Evolutionary conservation across 2,797 vertebrate species (phyloP), one percentile per base, ranked within the genome.

Genomic region (Enteromius treurensis): DNA sequence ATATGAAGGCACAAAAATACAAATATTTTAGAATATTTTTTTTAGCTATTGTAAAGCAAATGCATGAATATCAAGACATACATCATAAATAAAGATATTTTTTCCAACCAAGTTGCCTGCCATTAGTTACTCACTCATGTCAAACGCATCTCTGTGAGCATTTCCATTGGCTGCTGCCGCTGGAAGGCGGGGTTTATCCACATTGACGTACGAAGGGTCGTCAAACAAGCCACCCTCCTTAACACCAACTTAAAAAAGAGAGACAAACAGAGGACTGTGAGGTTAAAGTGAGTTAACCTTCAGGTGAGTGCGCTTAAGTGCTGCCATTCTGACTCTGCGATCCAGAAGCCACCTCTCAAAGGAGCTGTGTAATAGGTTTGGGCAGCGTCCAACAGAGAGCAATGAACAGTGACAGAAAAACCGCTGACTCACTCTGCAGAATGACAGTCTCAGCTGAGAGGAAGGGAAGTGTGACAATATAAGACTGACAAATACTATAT

Each of bases 171-270:
- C 79, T 0, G 94, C 74, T 0, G 73, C 23, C 3, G 77, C 91
- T 13, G 92, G 92, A 26, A 91, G 94, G 80, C 96, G 95, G 4
- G 94, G 88, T 88, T 98, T 99, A 87, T 99, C 97, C 88, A 99
- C 97, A 0, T 99, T 99, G 85, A 99, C 98, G 0, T 99, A 99
- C 0, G 98, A 99, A 0, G 97, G 97, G 85, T 99, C 98, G 64
- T 98, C 97, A 7, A 98, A 98, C 74, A 98, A 92, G 26, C 93
- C 90, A 1, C 94, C 94, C 69, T 96, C 95, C 91, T 95, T 96
- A 70, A 90, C 94, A 78, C 94, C 93, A 26, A 92, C 95, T 96
- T 45, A 67, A 77, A 69, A 49, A 34, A 26, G 9, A 77, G 34
- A 77, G 23, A 29, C 17, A 65, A 53, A 80, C 65, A 80, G 19